Base-by-base conservation (phyloP, 2,113 vertebrate species). In the Myiozetetes cayanensis region DNA sequence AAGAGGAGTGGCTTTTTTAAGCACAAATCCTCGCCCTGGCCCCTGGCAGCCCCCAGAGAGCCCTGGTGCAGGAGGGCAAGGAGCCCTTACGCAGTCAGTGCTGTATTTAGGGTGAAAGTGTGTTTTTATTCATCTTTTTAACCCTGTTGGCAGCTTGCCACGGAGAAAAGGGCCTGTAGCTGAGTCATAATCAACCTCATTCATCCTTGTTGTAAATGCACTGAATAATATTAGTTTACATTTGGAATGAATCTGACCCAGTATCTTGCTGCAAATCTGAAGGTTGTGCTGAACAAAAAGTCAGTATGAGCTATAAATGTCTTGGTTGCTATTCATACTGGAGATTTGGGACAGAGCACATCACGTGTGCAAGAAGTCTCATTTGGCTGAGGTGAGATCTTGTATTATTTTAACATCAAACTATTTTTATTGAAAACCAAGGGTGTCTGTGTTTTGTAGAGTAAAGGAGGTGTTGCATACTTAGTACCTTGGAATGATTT, bases 231-330 rank as follows among this genome's bases (percentile, higher is more conserved):
- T 65, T 81, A 50, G 78, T 76, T 91, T 79, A 50, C 21, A 16
- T 70, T 80, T 80, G 67, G 59, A 83, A 90, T 71, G 33, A 92
- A 88, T 91, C 90, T 84, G 82, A 74, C 65, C 72, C 43, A 66
- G 15, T 90, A 77, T 85, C 93, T 83, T 83, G 35, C 82, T 81
- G 52, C 63, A 63, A 65, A 95, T 61, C 65, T 90, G 72, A 90
- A 88, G 46, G 67, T 74, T 93, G 73, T 90, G 52, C 80, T 74
- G 72, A 86, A 92, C 67, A 87, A 46, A 74, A 90, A 94, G 75
- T 83, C 90, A 90, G n/a, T 93, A 28, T 71, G 72, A 85, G 55
- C 78, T 96, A 94, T 87, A 97, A 96, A 96, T 22, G 27, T 76
- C 59, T 85, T 2, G 2, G 27, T 91, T 93, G 46, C 93, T 96